These are phyloP conservation scores for Dallia pectoralis DNA, from an alignment of 2,797 vertebrate genomes.

Conservation along the genomic window DNA sequence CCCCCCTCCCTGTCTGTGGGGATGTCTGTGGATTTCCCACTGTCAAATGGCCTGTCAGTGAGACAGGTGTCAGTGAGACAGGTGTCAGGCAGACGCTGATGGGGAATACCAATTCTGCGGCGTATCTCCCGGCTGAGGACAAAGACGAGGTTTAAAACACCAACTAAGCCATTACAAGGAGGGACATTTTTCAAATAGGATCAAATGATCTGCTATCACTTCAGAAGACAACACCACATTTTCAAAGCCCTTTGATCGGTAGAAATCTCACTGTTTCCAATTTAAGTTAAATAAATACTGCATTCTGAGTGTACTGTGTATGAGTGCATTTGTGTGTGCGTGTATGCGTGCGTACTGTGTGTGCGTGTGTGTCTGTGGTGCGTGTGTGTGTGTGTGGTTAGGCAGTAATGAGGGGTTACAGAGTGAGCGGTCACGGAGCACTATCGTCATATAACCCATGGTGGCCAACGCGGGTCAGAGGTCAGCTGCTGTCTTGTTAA, in stretches of 20 bases:
- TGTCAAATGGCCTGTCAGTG: slow-evolving; percentile 1
- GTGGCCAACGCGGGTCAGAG: slow-evolving; percentile 59
- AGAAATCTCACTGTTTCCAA: neutral
- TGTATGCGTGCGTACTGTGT: slow-evolving; percentile 28
- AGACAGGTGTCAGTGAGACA: neutral
- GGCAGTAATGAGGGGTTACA: slow-evolving; percentile 49
- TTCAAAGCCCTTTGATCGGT: slow-evolving; percentile 5
- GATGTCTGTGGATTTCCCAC: slow-evolving; percentile 1
- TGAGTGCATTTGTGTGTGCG: slow-evolving; percentile 7
- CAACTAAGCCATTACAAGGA: neutral
- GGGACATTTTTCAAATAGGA: neutral
- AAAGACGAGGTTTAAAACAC: slow-evolving; percentile 3
- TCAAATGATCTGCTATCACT: neutral
- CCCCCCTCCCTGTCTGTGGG: neutral
- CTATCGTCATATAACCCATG: slow-evolving; percentile 50
- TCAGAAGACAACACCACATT: neutral
- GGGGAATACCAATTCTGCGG: slow-evolving; percentile 16
- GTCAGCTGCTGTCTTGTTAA: slow-evolving; percentile 70
- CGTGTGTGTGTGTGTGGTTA: slow-evolving; percentile 26
- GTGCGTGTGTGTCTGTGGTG: neutral
- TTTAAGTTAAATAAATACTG: neutral
- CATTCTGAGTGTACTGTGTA: neutral
- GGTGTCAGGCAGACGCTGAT: slow-evolving; percentile 20
- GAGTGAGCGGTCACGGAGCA: slow-evolving; percentile 46
- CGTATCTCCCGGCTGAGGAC: slow-evolving; percentile 5